Base-by-base conservation (phyloP, 1,140 invertebrate species). In the Pseudomyrmex pallidus region DNA sequence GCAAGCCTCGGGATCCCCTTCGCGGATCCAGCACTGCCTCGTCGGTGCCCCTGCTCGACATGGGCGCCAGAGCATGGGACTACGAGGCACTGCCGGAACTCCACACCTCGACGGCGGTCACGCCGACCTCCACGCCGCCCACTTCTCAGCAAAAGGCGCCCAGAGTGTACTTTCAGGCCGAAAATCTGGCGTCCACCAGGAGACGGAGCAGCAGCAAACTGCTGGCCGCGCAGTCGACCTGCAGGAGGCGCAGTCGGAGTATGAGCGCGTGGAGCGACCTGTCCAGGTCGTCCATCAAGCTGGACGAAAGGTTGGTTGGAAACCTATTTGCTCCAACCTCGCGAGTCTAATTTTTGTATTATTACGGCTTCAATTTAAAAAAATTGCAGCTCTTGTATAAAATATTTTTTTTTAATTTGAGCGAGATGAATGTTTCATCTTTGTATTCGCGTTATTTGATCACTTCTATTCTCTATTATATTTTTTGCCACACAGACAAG, bases 191-290 rank as follows among this genome's bases (percentile, higher is more conserved):
- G 56, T 92, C 95, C 46, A 95, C 95, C 68, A 93, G 96, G 62
- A 92, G 96, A 83, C 94, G 96, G 15, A 95, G 96, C 67, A 95
- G 95, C 84, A 91, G 94, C n/a, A 91, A 93, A 73, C 84, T 93
- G 84, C 92, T 94, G 25, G 87, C 93, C 85, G 87, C 90, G 0
- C 90, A 92, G 82, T 83, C 92, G 91, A 94, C 93, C 89, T 93
- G 92, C 85, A 88, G 95, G 86, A 92, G 96, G 90, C 90, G 96
- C 78, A 95, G 96, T 90, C 90, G 96, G n/a, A 97, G 97, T 82
- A 97, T 97, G 97, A 97, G 97, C 90, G 97, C 97, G 3, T 97
- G 97, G 97, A 97, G 97, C 91, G 97, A 97, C 90, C 96, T 97
- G 90, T 97, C 97, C 85, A 95, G 97, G 62, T 97, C 96, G 72